Evolutionary conservation across 2,797 vertebrate genomes (phyloP), one percentile per base, ranked within the genome.

Genomic region (Sebastiscus tertius): DNA sequence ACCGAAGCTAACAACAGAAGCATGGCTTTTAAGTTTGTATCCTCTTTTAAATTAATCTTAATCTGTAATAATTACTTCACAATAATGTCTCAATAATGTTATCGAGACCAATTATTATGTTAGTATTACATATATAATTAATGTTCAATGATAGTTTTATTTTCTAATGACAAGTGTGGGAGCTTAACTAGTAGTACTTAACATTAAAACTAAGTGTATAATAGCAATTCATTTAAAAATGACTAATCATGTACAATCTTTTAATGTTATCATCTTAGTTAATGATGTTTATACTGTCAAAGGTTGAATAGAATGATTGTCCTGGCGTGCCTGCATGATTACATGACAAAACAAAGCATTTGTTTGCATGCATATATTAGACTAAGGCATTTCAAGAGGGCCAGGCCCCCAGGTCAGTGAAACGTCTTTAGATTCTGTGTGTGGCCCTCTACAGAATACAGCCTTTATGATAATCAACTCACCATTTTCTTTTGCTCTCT

Each of bases 401-500:
- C 22, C 1, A 0, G 70, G 71, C 8, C 65, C 46, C 49, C 61
- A 12, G 74, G 80, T 73, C 70, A 69, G 49, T 27, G 8, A 63
- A 66, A n/a, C 49, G 66, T n/a, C 67, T 75, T 80, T 31, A 49
- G 16, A 58, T 42, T 75, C 18, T 49, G 62, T 16, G 69, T 61
- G 67, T 70, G 66, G 62, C 29, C 70, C 72, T 18, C 39, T n/a
- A 18, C 65, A 75, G 77, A 82, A 73, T 3, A 26, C 63, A 61
- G 54, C 69, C 54, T 60, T 52, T 6, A 10, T 42, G 9, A 13
- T 24, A 56, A 69, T 77, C 13, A 1, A 89, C 97, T 87, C 91
- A 99, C 98, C 97, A 99, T 97, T 96, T 98, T 99, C 93, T 97
- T 99, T 89, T 97, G 97, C 90, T 98, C 97, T 82, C 97, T 95